Evolutionary conservation across 2,888 invertebrate species (phyloP).

Genomic region (Macrosiphum euphorbiae): DNA sequence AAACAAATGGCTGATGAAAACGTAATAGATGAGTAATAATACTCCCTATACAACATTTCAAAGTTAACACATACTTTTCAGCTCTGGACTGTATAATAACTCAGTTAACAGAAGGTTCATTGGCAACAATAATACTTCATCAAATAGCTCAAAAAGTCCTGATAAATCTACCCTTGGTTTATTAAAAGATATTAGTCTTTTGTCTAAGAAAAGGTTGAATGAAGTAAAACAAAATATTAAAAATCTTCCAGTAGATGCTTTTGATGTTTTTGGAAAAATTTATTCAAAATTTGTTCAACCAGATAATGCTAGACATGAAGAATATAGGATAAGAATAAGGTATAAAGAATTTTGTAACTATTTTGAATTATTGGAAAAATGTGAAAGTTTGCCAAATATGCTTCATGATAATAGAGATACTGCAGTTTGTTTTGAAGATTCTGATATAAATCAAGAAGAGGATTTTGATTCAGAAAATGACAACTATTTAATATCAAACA

Average conservation of each 20-base stretch:
- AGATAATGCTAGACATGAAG: neutral
- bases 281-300: slow-evolving; percentile 16
- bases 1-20: slow-evolving; percentile 5
- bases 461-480: neutral
- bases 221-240: slow-evolving; percentile 3
- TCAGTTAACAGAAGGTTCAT: neutral
- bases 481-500: neutral
- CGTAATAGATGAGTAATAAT: neutral
- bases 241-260: neutral
- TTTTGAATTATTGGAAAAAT: slow-evolving; percentile 11
- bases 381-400: neutral
- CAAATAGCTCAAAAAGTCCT: neutral
- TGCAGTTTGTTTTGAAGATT: neutral
- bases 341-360: slow-evolving; percentile 4
- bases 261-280: slow-evolving; percentile 10
- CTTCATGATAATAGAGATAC: neutral
- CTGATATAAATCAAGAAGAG: neutral
- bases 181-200: slow-evolving; percentile 6
- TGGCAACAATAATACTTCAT: neutral
- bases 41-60: neutral
- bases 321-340: too few relatives aligned
- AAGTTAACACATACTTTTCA: slow-evolving; percentile 6
- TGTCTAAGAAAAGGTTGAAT: slow-evolving; percentile 12
- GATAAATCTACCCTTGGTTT: neutral
- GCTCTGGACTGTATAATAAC: neutral